phyloP scores from a whole-genome alignment of 2,797 vertebrate genomes.

The Graptemys geographica region DNA sequence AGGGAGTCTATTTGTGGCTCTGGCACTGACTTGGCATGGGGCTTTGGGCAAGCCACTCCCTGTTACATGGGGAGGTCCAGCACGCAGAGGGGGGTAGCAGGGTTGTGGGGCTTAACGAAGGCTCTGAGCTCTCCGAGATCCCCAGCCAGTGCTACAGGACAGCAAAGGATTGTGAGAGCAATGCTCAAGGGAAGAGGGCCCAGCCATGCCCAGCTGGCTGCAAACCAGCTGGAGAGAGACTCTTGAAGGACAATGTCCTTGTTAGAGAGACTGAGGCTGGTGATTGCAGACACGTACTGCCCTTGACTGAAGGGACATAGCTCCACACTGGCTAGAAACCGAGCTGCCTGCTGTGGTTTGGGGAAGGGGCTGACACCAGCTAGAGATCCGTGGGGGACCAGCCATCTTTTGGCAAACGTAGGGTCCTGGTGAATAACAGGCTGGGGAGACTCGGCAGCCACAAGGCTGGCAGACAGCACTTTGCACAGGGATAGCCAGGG shows the following conservation, averaged over 20 bases:
- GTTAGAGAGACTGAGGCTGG: not conserved
- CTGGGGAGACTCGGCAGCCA: not conserved
- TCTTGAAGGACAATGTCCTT: not conserved
- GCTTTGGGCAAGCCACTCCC: too few species aligned
- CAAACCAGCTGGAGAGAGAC: not conserved
- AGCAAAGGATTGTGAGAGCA: not conserved
- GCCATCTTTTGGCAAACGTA: not conserved
- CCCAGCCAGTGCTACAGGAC: not conserved
- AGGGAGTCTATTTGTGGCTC: not conserved
- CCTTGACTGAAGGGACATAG: not conserved
- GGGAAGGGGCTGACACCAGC: not conserved
- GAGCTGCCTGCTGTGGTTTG: not conserved
- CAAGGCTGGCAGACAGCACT: not conserved
- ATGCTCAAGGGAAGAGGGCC: not conserved
- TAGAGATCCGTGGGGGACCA: not conserved
- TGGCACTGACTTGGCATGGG: not conserved
- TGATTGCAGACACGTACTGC: too few species aligned
- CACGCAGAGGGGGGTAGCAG: not conserved
- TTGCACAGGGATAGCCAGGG: not conserved
- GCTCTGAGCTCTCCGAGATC: not conserved
- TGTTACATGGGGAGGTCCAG: too few species aligned
- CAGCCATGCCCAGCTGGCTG: not conserved
- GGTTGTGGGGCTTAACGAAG: not conserved
- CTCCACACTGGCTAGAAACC: too few species aligned
- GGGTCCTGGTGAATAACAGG: not conserved